Evolutionary conservation across 2,888 invertebrate genomes (phyloP), one percentile per base, ranked within the genome.

Genomic region (Drosophila siamana): DNA sequence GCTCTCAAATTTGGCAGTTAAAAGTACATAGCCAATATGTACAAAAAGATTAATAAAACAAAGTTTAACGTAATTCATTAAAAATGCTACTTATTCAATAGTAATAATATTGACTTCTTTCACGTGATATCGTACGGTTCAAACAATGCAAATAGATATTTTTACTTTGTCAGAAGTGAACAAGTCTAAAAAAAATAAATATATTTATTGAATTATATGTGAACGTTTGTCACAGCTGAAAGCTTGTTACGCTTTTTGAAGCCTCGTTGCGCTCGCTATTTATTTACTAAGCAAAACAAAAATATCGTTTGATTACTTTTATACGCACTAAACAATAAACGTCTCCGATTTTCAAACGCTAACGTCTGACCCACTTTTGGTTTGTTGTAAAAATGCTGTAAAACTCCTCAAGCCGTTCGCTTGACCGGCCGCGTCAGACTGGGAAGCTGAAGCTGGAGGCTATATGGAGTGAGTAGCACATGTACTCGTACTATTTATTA

Each of bases 1-100:
- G 95, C 96, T 88, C 93, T 97, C 48, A 94, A 94, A 80, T 94
- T 95, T 61, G 69, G 80, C 46, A 82, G 81, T 40, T 89, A 90
- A 61, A 74, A 48, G 19, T 46, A 38, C 15, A 40, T 16, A 8
- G 0, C 0, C 4, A 9, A 30, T 8, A 46, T 46, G 36, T 59
- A 70, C 26, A 43, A 13, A 65, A 46, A 44, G 40, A 46, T 51
- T 2, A 60, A 38, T 30, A n/a, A n/a, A 33, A n/a, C n/a, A n/a
- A n/a, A 11, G n/a, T 33, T 33, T 33, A 33, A 33, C n/a, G 33
- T 4, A 33, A 33, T 33, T n/a, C 4, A 33, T 33, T 33, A n/a
- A 33, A n/a, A n/a, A 33, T 33, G 11, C 11, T 11, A n/a, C 30
- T 33, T 33, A 33, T 33, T 33, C 30, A 33, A n/a, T n/a, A 24